Base-by-base conservation (phyloP, 2,797 vertebrate genomes). In the Hemibagrus guttatus region DNA sequence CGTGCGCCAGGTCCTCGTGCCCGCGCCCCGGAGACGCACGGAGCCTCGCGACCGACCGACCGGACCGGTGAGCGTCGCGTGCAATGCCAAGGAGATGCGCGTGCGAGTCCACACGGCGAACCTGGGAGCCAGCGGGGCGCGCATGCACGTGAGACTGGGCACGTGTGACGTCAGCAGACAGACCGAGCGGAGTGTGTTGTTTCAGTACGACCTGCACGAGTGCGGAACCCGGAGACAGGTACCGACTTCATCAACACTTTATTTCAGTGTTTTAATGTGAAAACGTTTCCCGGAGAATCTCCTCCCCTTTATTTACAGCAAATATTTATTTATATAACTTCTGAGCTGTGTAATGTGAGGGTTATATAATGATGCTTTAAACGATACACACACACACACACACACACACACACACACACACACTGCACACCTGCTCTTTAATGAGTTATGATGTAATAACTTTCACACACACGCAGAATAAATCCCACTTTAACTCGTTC, bases 201-300 rank as follows among this genome's bases (percentile, higher is more conserved):
- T 95, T 87, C 87, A 92, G 6, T 91, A 91, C 71, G 90, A 92
- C n/a, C 42, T 94, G 2, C 19, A 54, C 14, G 35, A 39, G 88
- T 96, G 95, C 89, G 95, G 92, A 1, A 86, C 84, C 39, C 28
- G 19, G 16, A 85, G 75, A 23, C 59, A 86, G 94, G 93, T 89
- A 87, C 46, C 90, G 86, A 42, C 84, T 59, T 88, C 1, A 19
- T 16, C 59, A 2, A 4, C 59, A 8, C 21, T 61, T 26, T 59
- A 39, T 1, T 39, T 39, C 35, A 39, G 35, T 39, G 4, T 39
- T 39, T 39, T 39, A 39, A 2, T 39, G 1, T 39, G n/a, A n/a
- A 39, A 39, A 39, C 35, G 1, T 39, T 39, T 39, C 35, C 35
- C 1, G 1, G 35, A 39, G 35, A 39, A 39, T 39, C 35, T n/a